phyloP scores from a whole-genome alignment of 2,797 vertebrate species.

The Limnodromus scolopaceus region DNA sequence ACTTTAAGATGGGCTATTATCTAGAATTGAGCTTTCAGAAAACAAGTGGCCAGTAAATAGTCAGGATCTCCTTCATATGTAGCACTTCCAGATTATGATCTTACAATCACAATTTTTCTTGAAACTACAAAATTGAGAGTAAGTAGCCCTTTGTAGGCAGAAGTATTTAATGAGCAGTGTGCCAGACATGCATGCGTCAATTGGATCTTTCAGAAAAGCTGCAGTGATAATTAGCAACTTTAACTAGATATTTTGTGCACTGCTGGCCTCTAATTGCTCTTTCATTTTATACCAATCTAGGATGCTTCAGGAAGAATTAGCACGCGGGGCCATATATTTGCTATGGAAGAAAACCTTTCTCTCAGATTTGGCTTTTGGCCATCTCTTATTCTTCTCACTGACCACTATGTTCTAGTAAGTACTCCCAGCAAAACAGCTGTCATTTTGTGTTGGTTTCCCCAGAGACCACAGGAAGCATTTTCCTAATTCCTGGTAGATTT shows the following conservation, averaged over 20 bases:
- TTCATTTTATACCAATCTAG: constrained; percentile 73
- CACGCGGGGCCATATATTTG: constrained; percentile 85
- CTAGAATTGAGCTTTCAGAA: not conserved
- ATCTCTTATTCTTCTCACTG: constrained; percentile 93
- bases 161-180: not conserved
- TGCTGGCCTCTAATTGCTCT: not conserved
- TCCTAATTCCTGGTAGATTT: not conserved
- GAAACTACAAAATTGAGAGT: not conserved
- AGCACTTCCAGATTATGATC: not conserved
- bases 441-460: not conserved
- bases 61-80: not conserved
- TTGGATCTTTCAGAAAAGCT: not conserved
- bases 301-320: constrained; percentile 85
- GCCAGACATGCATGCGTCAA: not conserved
- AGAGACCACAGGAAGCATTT: not conserved
- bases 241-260: not conserved
- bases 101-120: not conserved
- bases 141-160: not conserved
- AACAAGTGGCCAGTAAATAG: not conserved
- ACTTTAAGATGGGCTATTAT: not conserved
- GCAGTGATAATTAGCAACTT: not conserved
- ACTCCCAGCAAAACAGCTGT: not conserved
- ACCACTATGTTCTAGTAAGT: constrained; percentile 89
- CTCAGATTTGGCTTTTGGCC: constrained; percentile 87
- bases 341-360: constrained; percentile 83